Base-by-base conservation (phyloP, 2,888 invertebrate species). In the Ferrisia virgata region DNA sequence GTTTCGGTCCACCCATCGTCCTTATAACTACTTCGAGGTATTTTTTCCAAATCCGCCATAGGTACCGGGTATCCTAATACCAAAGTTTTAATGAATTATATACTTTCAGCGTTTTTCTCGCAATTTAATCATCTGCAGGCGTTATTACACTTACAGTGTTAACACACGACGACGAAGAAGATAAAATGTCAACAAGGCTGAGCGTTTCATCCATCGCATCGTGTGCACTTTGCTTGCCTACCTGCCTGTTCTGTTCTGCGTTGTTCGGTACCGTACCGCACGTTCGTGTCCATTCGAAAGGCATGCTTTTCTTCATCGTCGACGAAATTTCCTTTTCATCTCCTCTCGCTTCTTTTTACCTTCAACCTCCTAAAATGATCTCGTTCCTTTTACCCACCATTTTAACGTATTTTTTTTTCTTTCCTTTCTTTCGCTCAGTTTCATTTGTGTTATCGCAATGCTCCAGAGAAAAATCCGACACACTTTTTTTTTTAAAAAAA, bases 61-160 rank as follows among this genome's bases (percentile, higher is more conserved):
- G 47, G 18, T 18, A 47, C 5, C 25, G 3, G 58, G 28, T n/a
- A n/a, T n/a, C 58, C 58, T 4, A 28, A 8, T 13, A 64, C 25
- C 25, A 64, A 64, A 64, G 58, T 64, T 64, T 64, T 64, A 64
- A 64, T 64, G 58, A 64, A 64, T 64, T 64, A 64, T 64, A 64
- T 64, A 47, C 47, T 4, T 47, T 47, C n/a, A 64, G 28, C 58
- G 28, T 64, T 64, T 47, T 64, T 64, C 58, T 64, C 58, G 58
- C 58, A 64, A 64, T 64, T 64, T 64, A 64, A 64, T 64, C 58
- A 64, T 64, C 58, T 13, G n/a, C n/a, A n/a, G n/a, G 47, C 15
- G 53, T 53, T 53, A 22, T 53, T 53, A n/a, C n/a, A n/a, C n/a
- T n/a, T n/a, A n/a, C n/a, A 22, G 22, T 22, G 53, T 53, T 53